Percentiles rank a stretch among this genome's conserved stretches.
Conservation (phyloP, 2,888 invertebrate genomes). For the Sesia bembeciformis region DNA sequence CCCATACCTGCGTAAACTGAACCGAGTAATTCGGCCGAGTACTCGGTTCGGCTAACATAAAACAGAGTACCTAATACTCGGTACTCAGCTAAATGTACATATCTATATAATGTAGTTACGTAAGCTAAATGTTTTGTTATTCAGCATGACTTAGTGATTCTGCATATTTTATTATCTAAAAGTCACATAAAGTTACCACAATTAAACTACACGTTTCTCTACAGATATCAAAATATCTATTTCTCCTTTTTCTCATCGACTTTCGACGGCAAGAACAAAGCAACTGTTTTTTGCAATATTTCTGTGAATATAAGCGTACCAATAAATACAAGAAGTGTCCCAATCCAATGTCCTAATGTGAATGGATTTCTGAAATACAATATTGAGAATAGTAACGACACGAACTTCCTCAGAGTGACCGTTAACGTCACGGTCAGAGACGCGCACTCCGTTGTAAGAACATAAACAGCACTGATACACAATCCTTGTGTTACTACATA, state of each 20-base stretch:
- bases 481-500: conserved; percentile 92
- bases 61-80: too few species aligned
- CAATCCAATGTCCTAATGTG: conserved; percentile 92
- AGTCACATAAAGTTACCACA: too few species aligned
- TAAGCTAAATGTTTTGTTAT: too few species aligned
- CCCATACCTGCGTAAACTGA: too few species aligned
- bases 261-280: conserved; percentile 35
- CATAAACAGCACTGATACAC: conserved; percentile 96
- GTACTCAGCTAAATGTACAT: too few species aligned
- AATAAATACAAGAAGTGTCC: conserved; percentile 90
- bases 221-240: conserved; percentile 12
- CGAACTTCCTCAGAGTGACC: conserved; percentile 95
- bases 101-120: too few species aligned
- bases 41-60: too few species aligned
- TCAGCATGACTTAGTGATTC: too few species aligned
- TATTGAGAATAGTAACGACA: conserved; percentile 96
- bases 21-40: too few species aligned
- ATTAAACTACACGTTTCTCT: too few species aligned
- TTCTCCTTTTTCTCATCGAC: conserved; percentile 41
- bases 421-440: conserved; percentile 96
- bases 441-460: conserved; percentile 93
- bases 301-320: conserved; percentile 96
- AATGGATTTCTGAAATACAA: conserved; percentile 96
- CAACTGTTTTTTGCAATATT: conserved; percentile 70
- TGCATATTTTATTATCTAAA: too few species aligned